Evolutionary conservation across 2,113 vertebrate genomes (phyloP).

Genomic region (Eulacestoma nigropectus): DNA sequence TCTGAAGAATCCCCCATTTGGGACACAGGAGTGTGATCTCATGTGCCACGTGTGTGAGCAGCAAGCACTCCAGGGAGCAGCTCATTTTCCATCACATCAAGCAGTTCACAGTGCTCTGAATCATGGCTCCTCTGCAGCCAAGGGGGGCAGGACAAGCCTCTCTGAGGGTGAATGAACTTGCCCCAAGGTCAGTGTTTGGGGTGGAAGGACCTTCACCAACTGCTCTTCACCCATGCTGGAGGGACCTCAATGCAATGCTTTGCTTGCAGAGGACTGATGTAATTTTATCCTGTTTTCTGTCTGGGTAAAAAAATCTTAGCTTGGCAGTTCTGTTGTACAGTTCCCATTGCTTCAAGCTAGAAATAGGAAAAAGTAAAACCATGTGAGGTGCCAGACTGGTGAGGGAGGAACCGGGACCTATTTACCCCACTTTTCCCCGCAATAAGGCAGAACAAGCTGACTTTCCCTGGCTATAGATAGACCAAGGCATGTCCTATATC

Average conservation of each 20-base stretch:
- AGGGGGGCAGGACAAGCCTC: neutral
- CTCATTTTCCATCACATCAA: neutral
- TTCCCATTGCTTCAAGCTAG: neutral
- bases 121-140: neutral
- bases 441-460: neutral
- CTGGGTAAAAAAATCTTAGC: neutral
- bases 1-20: neutral
- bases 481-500: conserved; percentile 31
- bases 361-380: neutral
- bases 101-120: neutral
- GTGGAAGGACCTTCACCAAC: neutral
- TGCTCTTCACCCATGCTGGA: neutral
- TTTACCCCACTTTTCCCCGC: neutral
- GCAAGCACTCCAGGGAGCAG: neutral
- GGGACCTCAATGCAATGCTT: neutral
- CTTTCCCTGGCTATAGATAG: conserved; percentile 29
- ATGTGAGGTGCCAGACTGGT: neutral
- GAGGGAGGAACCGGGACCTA: neutral
- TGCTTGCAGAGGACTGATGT: neutral
- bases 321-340: neutral
- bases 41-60: neutral
- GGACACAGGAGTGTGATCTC: neutral
- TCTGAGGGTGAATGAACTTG: neutral
- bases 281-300: neutral
- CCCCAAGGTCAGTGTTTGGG: neutral